Base-by-base conservation (phyloP, 1,140 invertebrate species). In the Cepaea nemoralis region DNA sequence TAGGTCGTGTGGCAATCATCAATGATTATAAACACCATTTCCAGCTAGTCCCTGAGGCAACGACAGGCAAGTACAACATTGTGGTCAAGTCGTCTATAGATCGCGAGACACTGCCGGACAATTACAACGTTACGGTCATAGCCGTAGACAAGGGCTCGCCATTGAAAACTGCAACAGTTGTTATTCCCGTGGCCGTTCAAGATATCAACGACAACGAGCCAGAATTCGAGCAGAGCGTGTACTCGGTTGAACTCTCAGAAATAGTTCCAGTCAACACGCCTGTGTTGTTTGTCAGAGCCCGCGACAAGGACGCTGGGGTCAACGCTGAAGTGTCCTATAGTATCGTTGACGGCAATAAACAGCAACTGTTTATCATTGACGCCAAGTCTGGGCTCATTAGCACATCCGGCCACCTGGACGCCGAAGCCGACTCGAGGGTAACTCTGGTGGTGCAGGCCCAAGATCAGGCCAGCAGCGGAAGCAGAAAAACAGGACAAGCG, bases 181-280 rank as follows among this genome's bases (percentile, higher is more conserved):
- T 86, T 16, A 85, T 92, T 73, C 87, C 85, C 50, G 87, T 92
- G 93, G 94, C 84, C 35, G 92, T 98, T 27, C 93, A 94, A 2
- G 96, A 97, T 88, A 90, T 95, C 22, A 96, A 96, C 87, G 96
- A 97, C 88, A 96, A 96, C 88, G 94, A 95, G 0, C 96, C 97
- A 0, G 94, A 97, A 40, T 99, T 99, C 91, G 95, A 95, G 84
- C 94, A 95, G 81, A 95, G 97, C 90, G 93, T 96, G 66, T 98
- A 98, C 89, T 95, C 97, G 88, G 95, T 96, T 24, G 94, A 95
- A 84, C 94, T 98, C 12, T 94, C 95, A 0, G 98, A 99, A 93
- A 95, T 95, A 0, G 95, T 96, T 0, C 97, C 97, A 0, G 92
- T 96, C 1, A 95, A 96, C 86, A 97, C 96, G 27, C 96, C 97